These are phyloP conservation scores for Eucidaris tribuloides DNA, from an alignment of 35 echinoderm and acorn worm genomes.

Conservation along the genomic window DNA sequence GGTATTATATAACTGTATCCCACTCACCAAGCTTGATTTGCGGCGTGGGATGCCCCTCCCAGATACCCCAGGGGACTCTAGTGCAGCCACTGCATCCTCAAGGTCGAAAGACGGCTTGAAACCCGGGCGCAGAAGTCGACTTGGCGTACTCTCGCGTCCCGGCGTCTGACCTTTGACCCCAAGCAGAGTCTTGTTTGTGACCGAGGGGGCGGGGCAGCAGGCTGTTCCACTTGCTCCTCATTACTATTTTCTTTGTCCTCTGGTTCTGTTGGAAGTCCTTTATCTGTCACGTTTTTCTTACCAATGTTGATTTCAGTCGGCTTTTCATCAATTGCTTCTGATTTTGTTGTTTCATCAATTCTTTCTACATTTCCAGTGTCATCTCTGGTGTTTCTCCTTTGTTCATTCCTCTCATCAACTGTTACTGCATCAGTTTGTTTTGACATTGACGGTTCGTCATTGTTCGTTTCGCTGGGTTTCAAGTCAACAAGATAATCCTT, in stretches of 20 bases:
- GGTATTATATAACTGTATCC: no score
- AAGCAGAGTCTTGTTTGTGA: background rate
- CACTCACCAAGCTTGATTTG: slow-evolving; percentile 87
- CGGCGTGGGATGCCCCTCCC: slow-evolving; percentile 25
- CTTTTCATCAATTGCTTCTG: background rate
- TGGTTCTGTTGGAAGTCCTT: no score
- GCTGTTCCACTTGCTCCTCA: background rate
- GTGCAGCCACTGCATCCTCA: slow-evolving; percentile 32
- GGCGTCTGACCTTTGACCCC: slow-evolving; percentile 10
- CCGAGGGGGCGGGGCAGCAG: background rate
- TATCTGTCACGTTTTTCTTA: no score
- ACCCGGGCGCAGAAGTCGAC: slow-evolving; percentile 41
- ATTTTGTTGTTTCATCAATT: background rate
- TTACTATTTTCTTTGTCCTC: background rate
- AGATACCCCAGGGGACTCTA: slow-evolving; percentile 62
- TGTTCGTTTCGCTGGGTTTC: no score
- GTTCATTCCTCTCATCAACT: background rate
- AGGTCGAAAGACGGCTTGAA: slow-evolving; percentile 77
- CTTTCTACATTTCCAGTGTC: background rate
- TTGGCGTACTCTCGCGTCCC: slow-evolving; percentile 49
- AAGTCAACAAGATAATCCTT: slow-evolving; percentile 69
- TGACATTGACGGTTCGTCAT: no score
- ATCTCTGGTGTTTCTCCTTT: background rate
- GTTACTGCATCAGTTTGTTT: no score
- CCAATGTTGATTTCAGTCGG: no score